These are phyloP conservation scores for Helicorthomorpha holstii DNA, from an alignment of 1,140 invertebrate species.

Conservation along the genomic window DNA sequence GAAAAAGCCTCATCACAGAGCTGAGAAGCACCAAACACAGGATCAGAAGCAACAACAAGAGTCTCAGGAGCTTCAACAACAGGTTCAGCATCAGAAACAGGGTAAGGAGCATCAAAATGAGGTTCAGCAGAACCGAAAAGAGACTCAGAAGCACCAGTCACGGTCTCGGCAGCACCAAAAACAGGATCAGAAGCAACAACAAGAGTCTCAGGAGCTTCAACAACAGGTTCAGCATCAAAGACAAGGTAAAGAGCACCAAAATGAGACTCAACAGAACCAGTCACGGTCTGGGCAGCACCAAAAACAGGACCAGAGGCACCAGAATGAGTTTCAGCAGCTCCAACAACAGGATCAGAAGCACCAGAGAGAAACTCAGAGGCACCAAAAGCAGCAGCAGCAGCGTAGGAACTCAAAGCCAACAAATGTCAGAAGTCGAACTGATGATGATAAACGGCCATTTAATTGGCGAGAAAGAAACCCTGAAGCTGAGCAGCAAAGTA, in stretches of 20 bases:
- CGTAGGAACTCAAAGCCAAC: too few relatives aligned
- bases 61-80: not conserved
- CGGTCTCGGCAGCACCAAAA: not conserved
- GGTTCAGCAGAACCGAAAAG: not conserved
- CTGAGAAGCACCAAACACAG: not conserved
- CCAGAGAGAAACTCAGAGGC: not conserved
- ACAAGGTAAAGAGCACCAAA: not conserved
- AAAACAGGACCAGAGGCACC: not conserved
- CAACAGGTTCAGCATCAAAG: not conserved
- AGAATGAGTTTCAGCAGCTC: not conserved
- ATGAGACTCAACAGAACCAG: not conserved
- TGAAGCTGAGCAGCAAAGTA: too few relatives aligned
- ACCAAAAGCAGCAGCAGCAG: not conserved
- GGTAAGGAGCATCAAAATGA: not conserved
- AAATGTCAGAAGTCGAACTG: too few relatives aligned
- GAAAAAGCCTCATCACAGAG: not conserved
- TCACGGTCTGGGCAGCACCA: not conserved
- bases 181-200: not conserved
- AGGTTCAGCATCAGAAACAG: not conserved
- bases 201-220: not conserved
- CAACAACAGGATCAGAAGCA: not conserved
- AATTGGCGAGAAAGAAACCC: too few relatives aligned
- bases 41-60: not conserved
- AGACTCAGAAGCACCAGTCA: not conserved
- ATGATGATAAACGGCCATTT: too few relatives aligned